phyloP scores from a whole-genome alignment of 2,113 vertebrate species.

The Ctenomys sociabilis region DNA sequence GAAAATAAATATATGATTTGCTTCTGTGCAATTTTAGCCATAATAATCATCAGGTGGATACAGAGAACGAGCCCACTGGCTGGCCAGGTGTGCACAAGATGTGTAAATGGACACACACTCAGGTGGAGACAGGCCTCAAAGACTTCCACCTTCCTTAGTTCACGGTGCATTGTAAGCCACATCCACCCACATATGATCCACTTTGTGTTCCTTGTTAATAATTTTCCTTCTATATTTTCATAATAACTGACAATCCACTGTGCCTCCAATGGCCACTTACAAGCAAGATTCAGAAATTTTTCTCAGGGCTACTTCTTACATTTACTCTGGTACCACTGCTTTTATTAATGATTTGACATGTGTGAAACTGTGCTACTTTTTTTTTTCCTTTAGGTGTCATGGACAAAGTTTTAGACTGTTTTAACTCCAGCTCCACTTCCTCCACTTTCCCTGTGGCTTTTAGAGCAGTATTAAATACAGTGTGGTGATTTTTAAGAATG shows the following conservation, averaged over 20 bases:
- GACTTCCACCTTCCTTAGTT: not conserved
- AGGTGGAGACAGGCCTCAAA: too few species aligned
- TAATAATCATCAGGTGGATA: not conserved
- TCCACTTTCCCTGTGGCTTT: not conserved
- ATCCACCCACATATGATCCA: not conserved
- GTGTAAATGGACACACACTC: not conserved
- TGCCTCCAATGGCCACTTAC: not conserved
- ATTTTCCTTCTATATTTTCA: not conserved
- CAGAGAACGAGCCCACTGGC: not conserved
- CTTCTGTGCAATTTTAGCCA: not conserved
- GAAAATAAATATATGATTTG: not conserved
- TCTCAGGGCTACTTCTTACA: not conserved
- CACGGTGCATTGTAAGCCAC: not conserved
- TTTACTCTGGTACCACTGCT: not conserved
- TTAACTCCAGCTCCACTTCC: not conserved
- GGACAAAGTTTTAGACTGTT: not conserved
- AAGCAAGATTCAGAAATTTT: not conserved
- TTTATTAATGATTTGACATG: not conserved
- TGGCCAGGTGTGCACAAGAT: too few species aligned
- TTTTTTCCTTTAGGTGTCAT: not conserved
- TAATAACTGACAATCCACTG: not conserved
- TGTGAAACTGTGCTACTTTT: not conserved
- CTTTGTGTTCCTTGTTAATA: not conserved
- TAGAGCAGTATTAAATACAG: not conserved
- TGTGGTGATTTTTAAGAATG: not conserved